A percentile compares a stretch with the other conserved stretches of the same genome.
These are phyloP conservation scores for Tokudaia muenninki DNA, from an alignment of 2,797 vertebrate genomes.

Conservation along the genomic window DNA sequence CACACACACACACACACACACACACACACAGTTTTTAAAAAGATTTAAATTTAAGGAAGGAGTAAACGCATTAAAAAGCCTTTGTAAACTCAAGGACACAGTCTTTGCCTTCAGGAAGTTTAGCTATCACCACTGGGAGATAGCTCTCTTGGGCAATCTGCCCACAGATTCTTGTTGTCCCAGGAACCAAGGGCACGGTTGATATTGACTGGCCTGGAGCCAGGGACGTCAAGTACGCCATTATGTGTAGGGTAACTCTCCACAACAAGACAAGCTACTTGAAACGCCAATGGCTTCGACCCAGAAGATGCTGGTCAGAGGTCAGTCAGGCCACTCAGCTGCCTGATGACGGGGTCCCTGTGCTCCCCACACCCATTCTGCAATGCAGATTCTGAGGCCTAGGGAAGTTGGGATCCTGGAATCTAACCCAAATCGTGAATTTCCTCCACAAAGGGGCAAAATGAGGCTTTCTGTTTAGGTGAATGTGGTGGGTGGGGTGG, in stretches of 20 bases:
- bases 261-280: background rate
- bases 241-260: background rate
- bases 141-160: background rate
- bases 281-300: background rate
- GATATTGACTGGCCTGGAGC: background rate
- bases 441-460: background rate
- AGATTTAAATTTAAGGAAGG: background rate
- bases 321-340: background rate
- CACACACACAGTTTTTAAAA: background rate
- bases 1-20: background rate
- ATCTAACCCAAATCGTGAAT: background rate
- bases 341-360: background rate
- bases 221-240: background rate
- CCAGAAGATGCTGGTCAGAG: background rate
- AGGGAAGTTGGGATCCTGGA: background rate
- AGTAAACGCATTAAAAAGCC: background rate
- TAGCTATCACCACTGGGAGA: background rate
- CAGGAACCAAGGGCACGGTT: background rate
- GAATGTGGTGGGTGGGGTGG: background rate
- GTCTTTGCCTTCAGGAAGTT: background rate
- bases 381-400: background rate
- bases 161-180: slow-evolving; percentile 38
- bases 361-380: background rate
- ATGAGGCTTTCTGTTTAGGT: background rate
- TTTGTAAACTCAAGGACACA: background rate